Evolutionary conservation across 2,797 vertebrate genomes (phyloP).

Genomic region (Hyperoplus lanceolatus): DNA sequence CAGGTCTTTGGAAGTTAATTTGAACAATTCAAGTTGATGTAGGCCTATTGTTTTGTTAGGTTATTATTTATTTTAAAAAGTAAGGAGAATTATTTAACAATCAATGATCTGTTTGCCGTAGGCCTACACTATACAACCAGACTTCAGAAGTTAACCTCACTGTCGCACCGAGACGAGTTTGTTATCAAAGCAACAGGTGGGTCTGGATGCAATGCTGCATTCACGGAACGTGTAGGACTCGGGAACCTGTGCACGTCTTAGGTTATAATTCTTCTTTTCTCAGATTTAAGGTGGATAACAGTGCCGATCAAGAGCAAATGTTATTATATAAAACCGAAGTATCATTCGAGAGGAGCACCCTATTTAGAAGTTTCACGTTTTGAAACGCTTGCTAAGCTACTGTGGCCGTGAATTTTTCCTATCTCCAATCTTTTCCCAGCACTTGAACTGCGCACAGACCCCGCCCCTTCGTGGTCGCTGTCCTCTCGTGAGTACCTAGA

Average conservation of each 20-base stretch:
- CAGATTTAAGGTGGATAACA: not conserved
- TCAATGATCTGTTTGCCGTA: not conserved
- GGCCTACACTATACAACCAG: too few species aligned
- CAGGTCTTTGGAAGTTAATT: too few species aligned
- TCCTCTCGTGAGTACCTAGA: conserved; percentile 42
- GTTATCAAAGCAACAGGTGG: conserved; percentile 65
- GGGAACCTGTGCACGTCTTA: rapidly evolving
- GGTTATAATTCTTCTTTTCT: not conserved
- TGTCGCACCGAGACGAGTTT: not conserved
- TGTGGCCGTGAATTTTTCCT: rapidly evolving
- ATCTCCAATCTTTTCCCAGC: not conserved
- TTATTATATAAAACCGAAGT: rapidly evolving
- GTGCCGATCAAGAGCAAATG: rapidly evolving
- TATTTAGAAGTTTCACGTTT: not conserved
- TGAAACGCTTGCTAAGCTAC: too few species aligned
- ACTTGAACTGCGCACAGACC: conserved; percentile 31
- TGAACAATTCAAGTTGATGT: rapidly evolving
- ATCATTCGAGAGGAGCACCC: rapidly evolving
- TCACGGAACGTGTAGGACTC: not conserved
- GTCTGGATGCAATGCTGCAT: conserved; percentile 31
- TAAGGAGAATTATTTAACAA: too few species aligned
- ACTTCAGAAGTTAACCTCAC: not conserved
- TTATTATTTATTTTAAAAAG: too few species aligned
- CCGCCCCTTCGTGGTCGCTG: conserved; percentile 32
- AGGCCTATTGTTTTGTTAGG: not conserved